Evolutionary conservation across 2,113 vertebrate species (phyloP).

Genomic region (Atractosteus spatula): DNA sequence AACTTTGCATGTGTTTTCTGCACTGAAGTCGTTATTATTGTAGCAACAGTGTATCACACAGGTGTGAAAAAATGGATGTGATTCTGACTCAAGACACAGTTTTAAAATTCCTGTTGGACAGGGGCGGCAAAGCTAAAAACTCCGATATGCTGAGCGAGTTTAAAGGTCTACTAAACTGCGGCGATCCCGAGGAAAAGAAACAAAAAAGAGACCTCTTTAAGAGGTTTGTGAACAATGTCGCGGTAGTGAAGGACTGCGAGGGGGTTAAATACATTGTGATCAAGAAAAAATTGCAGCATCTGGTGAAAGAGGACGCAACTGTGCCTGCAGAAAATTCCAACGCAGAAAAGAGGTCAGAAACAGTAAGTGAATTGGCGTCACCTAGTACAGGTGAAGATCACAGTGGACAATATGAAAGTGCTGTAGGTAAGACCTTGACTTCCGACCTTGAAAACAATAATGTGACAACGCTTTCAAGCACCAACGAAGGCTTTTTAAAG

Average conservation of each 20-base stretch:
- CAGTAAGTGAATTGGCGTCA: conserved; percentile 25
- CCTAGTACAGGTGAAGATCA: conserved; percentile 14
- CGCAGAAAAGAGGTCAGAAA: conserved; percentile 26
- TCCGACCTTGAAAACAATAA: conserved; percentile 37
- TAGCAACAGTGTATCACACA: background rate
- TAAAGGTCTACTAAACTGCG: conserved; percentile 60
- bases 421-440: background rate
- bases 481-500: conserved; percentile 4
- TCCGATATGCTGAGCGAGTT: conserved; percentile 70
- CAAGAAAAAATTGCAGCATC: conserved; percentile 51
- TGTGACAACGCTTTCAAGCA: background rate
- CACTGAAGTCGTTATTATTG: conserved; percentile 1
- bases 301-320: conserved; percentile 31
- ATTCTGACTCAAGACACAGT: conserved; percentile 63
- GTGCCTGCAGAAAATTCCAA: conserved; percentile 20
- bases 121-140: conserved; percentile 67
- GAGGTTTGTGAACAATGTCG: conserved; percentile 75
- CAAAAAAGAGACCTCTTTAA: conserved; percentile 74
- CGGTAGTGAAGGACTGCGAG: conserved; percentile 73
- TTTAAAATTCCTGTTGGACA: conserved; percentile 62
- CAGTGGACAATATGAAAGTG: background rate
- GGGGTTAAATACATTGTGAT: conserved; percentile 71
- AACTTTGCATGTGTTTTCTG: too few relatives aligned
- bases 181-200: conserved; percentile 57
- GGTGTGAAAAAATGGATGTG: conserved; percentile 50